A percentile compares a stretch with the other conserved stretches of the same genome.
phyloP scores from a whole-genome alignment of 37 sponge, comb jelly and placozoan species.

The Chondrilla cf. caribensis region DNA sequence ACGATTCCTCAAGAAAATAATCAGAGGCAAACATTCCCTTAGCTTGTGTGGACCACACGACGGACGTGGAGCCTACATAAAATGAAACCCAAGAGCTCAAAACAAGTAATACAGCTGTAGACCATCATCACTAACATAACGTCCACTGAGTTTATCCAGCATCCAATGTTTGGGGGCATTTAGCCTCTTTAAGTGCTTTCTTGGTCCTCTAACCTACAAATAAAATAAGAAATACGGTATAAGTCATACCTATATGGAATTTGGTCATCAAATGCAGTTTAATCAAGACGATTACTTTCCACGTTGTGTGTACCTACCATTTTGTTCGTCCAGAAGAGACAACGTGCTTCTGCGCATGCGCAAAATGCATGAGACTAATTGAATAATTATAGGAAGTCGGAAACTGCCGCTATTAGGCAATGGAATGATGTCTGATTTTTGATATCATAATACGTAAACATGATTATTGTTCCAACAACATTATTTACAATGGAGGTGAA shows the following conservation, averaged over 20 bases:
- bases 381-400: too few species aligned
- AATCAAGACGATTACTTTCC: not conserved
- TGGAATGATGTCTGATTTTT: too few species aligned
- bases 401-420: too few species aligned
- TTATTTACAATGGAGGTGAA: too few species aligned
- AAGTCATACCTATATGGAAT: too few species aligned
- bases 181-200: conserved; percentile 97
- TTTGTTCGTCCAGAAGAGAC: not conserved
- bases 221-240: not conserved
- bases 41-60: conserved; percentile 96
- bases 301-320: conserved; percentile 20
- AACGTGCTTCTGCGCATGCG: conserved; percentile 25
- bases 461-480: too few species aligned
- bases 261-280: too few species aligned
- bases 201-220: conserved; percentile 90
- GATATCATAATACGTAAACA: too few species aligned
- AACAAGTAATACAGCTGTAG: not conserved
- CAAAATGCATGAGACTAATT: too few species aligned
- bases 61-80: conserved; percentile 85
- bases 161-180: conserved; percentile 99
- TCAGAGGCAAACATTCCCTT: conserved; percentile 92
- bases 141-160: conserved; percentile 96
- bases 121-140: conserved; percentile 64
- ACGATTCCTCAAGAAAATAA: conserved; percentile 90
- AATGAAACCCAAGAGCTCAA: not conserved